Conservation (phyloP, 92 coral and sea anemone genomes). For the Metridium senile region DNA sequence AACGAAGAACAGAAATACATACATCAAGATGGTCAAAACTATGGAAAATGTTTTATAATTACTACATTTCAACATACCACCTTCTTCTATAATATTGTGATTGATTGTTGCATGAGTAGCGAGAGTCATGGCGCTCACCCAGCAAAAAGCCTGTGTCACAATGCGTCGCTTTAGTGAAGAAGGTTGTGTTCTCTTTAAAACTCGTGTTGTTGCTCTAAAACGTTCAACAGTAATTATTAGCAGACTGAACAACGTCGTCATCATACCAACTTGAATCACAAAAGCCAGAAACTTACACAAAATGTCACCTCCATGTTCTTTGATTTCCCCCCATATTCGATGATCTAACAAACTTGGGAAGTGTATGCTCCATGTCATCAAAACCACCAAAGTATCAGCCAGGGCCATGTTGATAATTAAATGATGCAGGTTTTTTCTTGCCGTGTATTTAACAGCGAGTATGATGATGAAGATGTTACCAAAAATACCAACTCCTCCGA, state of each 20-base stretch:
- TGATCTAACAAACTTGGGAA: background rate
- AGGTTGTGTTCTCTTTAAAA: background rate
- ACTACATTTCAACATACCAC: background rate
- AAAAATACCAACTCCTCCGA: slow-evolving; percentile 11
- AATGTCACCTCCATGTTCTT: background rate
- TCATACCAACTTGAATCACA: background rate
- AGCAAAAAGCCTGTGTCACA: background rate
- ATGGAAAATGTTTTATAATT: background rate
- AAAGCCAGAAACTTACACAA: background rate
- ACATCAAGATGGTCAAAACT: background rate
- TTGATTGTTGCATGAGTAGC: background rate
- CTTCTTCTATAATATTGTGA: too few species aligned
- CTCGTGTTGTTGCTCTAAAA: slow-evolving; percentile 1
- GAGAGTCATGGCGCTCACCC: background rate
- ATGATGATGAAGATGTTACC: slow-evolving; percentile 27
- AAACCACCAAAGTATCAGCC: slow-evolving; percentile 14
- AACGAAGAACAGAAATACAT: background rate
- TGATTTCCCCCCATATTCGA: background rate
- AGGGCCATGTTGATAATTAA: slow-evolving; percentile 27
- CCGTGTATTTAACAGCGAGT: slow-evolving; percentile 14
- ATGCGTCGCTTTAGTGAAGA: background rate
- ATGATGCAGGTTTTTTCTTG: slow-evolving; percentile 20
- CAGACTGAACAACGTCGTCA: background rate
- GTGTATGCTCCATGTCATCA: background rate
- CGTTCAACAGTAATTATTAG: background rate